Evolutionary conservation across 1,140 invertebrate species (phyloP).

Genomic region (Drosophila subobscura): DNA sequence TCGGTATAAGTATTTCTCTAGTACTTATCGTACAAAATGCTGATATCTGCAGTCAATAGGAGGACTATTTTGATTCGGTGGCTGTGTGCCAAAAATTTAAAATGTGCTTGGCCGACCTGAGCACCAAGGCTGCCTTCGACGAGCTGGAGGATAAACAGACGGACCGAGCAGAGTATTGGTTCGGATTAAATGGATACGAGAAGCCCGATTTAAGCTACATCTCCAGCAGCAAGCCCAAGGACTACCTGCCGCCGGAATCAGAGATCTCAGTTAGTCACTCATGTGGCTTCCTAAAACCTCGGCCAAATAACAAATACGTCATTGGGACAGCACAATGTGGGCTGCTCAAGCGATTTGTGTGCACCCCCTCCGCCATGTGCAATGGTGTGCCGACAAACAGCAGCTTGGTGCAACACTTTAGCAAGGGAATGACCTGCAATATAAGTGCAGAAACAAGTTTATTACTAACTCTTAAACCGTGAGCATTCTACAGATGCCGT

Average conservation of each 20-base stretch:
- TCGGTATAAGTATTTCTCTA: no score
- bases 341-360: slow-evolving; percentile 9
- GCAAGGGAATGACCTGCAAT: not conserved
- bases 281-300: slow-evolving; percentile 26
- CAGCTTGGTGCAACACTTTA: not conserved
- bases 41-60: not conserved
- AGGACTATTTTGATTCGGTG: slow-evolving; percentile 25
- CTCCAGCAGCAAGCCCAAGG: not conserved
- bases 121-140: not conserved
- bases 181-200: slow-evolving; percentile 24
- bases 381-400: slow-evolving; percentile 13
- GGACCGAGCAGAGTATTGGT: slow-evolving; percentile 18
- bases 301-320: not conserved
- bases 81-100: slow-evolving; percentile 9
- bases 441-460: no score
- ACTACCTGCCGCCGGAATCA: not conserved
- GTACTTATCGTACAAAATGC: not conserved
- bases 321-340: slow-evolving; percentile 9
- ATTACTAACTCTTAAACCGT: no score
- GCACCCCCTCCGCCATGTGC: slow-evolving; percentile 11
- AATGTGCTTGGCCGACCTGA: slow-evolving; percentile 37
- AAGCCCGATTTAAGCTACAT: slow-evolving; percentile 23
- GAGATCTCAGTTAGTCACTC: not conserved
- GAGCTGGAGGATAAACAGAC: not conserved
- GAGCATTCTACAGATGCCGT: no score